phyloP scores from a whole-genome alignment of 2,113 vertebrate species.

The human region GRCh38 chr16:64422501-64423000 shows the following conservation, averaged over 20 bases:
- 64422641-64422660: background rate
- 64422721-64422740: background rate
- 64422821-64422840: background rate
- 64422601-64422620: background rate
- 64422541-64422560: background rate
- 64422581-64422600: background rate
- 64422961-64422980: too few relatives aligned
- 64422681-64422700: background rate
- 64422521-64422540: background rate
- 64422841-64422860: background rate
- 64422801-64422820: background rate
- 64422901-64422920: too few relatives aligned
- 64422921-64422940: too few relatives aligned
- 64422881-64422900: too few relatives aligned
- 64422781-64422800: background rate
- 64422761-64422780: background rate
- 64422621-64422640: background rate
- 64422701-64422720: background rate
- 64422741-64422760: background rate
- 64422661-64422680: background rate
- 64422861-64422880: background rate
- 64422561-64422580: background rate
- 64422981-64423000: too few relatives aligned
- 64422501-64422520: background rate
- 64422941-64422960: too few relatives aligned